Evolutionary conservation across 2,888 invertebrate genomes (phyloP), one percentile per base, ranked within the genome.

Genomic region (Caenorhabditis sinica): DNA sequence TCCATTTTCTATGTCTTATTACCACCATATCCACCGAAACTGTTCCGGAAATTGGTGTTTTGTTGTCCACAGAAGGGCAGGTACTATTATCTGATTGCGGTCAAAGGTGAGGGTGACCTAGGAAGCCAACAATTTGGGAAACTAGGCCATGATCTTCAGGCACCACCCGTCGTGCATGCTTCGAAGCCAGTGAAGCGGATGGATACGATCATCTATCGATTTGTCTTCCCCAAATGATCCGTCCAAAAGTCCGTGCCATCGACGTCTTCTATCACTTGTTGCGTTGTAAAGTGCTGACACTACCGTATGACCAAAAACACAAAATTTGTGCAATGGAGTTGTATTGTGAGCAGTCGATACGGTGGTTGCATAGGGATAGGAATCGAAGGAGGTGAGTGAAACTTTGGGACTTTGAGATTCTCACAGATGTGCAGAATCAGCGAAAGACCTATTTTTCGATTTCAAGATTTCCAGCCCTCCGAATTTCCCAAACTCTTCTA

Each of bases 261-360:
- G 87, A 87, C 45, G 86, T 87, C 43, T 87, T 82, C 51, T 87
- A 86, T 66, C 87, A 87, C 49, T 40, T 85, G n/a, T 71, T 85
- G 11, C 65, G 87, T 8, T 84, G 85, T 56, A 85, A 83, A 56
- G 86, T 86, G 6, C 61, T 80, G 60, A 76, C 73, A 9, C 33
- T 85, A 25, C 76, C 80, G 13, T 85, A 81, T 43, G 63, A 81
- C 40, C 30, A 30, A 3, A 68, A 72, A 15, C 58, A 80, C 28
- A 79, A 66, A 17, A 85, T 87, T n/a, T 86, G 85, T 63, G 82
- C 73, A 2, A 82, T 87, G 82, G 82, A 84, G 43, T 36, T 86
- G 30, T 83, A 75, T 65, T 85, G 85, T 66, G 85, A 85, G 53
- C 85, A 85, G 43, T 85, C 85, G 49, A 79, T 85, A 28, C 60